Evolutionary conservation across 2,797 vertebrate genomes (phyloP), one percentile per base, ranked within the genome.

Genomic region (Molossus molossus): DNA sequence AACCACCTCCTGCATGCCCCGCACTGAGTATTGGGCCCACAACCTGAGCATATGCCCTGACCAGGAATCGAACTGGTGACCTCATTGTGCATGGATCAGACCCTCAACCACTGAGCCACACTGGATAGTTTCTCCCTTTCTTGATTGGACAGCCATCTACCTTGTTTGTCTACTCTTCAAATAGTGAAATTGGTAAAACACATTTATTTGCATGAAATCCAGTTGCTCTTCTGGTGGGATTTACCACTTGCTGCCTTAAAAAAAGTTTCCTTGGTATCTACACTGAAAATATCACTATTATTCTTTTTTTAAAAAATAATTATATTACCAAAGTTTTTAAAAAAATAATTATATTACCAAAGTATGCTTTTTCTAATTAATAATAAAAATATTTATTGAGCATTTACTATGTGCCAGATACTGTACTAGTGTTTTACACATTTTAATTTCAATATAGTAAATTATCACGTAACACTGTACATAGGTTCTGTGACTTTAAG

Each of bases 141-240:
- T 60, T 90, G 91, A 95, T 29, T 5, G 10, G 62, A 87, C 2
- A 67, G 21, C 33, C 29, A 20, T 79, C 80, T 76, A n/a, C 17
- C 29, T 45, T 45, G 33, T 53, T 83, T 80, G 83, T 67, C 87
- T 50, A 9, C 27, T 72, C 57, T 72, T 91, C 45, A 69, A 33
- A 48, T 82, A 45, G 48, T 48, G 73, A 85, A 62, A 18, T 69
- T 92, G 4, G 9, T 9, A 40, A 58, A 62, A 62, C 45, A 87
- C 33, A 96, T 89, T 76, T 90, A 87, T 93, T 65, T 95, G 79
- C 53, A 64, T 93, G 77, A 93, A 96, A 91, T 73, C 80, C 65
- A 96, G 55, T 89, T 93, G 96, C 69, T 87, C 18, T 72, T 23
- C 57, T 70, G 69, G 67, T 15, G 58, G 67, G 33, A 82, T 27